A percentile compares a stretch with the other conserved stretches of the same genome.
phyloP scores from a whole-genome alignment of 2,888 invertebrate genomes.

The Magallana nippona region DNA sequence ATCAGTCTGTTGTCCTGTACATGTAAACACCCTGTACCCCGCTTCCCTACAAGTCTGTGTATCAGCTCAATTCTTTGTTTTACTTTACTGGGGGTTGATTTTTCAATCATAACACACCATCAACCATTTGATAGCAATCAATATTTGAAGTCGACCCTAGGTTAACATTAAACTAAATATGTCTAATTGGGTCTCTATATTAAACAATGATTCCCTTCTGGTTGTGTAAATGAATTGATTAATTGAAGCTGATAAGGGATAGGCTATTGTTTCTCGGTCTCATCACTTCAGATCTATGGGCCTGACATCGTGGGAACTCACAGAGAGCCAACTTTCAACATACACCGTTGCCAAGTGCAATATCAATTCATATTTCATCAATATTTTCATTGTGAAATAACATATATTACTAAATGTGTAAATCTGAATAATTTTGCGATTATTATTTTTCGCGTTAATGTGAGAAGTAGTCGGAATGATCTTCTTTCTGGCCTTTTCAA shows the following conservation, averaged over 20 bases:
- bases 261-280: constrained; percentile 10
- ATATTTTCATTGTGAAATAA: not conserved
- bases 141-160: not conserved
- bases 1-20: not conserved
- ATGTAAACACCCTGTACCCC: not conserved
- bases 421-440: constrained; percentile 1
- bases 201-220: constrained; percentile 16
- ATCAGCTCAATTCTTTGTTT: constrained; percentile 10
- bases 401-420: not conserved
- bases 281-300: not conserved
- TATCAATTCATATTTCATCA: too few relatives aligned
- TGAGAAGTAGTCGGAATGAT: not conserved
- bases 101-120: constrained; percentile 29
- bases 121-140: constrained; percentile 14
- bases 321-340: not conserved
- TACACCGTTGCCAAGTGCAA: too few relatives aligned
- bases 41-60: not conserved
- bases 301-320: constrained; percentile 27
- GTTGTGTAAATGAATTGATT: constrained; percentile 33
- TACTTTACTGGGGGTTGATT: constrained; percentile 8
- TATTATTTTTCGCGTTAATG: constrained; percentile 3
- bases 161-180: constrained; percentile 12
- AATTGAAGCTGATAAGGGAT: constrained; percentile 14
- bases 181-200: constrained; percentile 3
- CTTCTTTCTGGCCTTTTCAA: too few relatives aligned